Evolutionary conservation across 2,113 vertebrate genomes (phyloP), one percentile per base, ranked within the genome.

Genomic region (Microtus pennsylvanicus): DNA sequence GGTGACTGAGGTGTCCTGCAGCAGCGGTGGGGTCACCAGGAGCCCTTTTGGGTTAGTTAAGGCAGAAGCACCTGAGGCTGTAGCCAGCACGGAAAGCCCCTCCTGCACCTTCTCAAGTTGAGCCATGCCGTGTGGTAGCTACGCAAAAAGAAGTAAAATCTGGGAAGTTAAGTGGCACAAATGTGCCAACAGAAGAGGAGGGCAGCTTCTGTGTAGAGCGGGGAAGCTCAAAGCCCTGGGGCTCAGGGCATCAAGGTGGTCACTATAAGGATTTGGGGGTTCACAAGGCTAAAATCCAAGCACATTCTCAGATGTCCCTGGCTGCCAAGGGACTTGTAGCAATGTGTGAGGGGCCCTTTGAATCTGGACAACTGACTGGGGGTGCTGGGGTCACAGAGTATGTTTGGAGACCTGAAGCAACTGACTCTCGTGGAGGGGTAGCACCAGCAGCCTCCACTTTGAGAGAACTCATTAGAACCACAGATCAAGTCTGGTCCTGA

Each of bases 181-280:
- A 3, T 7, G 5, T 1, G 0, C 19, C 4, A 0, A 14, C n/a
- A 26, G 35, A 0, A 0, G 9, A 58, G 17, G 17, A 7, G 0
- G 0, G 0, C 11, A 28, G n/a, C 0, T 30, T 16, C 13, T 26
- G 45, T 16, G 0, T 16, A 1, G 3, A 14, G 33, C n/a, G 45
- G 45, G 7, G 2, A 30, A 13, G 10, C 30, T 30, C 78, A 1
- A 28, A 0, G 8, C 0, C 69, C 35, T 11, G 45, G 9, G 24
- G 47, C 67, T 87, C 85, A 67, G 30, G 12, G 30, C 65, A n/a
- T 47, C 7, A 17, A 10, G 11, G 61, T 42, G 38, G 16, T 33
- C 3, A 47, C 61, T 16, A 21, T 67, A 86, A 42, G 83, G 75
- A 30, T 67, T 47, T 85, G 58, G 82, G 45, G 24, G 19, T 16